Evolutionary conservation across 2,888 invertebrate genomes (phyloP), one percentile per base, ranked within the genome.

Genomic region (Drosophila colorata): DNA sequence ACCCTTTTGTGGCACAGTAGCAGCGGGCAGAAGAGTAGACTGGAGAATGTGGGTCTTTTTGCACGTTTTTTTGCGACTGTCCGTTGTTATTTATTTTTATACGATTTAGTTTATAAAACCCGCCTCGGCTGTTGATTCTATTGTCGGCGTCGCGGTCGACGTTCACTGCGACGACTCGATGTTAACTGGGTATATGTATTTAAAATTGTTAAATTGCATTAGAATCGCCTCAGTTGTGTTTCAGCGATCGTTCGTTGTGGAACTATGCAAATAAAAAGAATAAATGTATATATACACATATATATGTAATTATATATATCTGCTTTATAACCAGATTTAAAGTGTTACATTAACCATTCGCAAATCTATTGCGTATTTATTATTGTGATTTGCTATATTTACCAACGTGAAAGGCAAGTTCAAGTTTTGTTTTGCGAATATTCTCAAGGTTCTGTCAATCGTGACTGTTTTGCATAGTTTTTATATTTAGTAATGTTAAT

Each of bases 211-310:
- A 52, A 56, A 70, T 74, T 52, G 53, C 55, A 55, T 49, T 59
- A 38, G 61, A 65, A 51, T 58, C 53, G 63, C 1, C 52, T 87
- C 74, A 85, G 85, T 85, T 73, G 72, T 59, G 48, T 64, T 73
- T 82, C 41, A 73, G 72, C 89, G 66, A 87, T 85, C 86, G 80
- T 64, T 20, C 66, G 65, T 66, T 66, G 70, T 64, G 60, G 80
- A 69, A 64, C 67, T 38, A 53, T 18, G 31, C 23, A 46, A 16
- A 41, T 16, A 57, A n/a, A 33, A 11, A 13, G 4, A 13, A 33
- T 33, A 28, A 9, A 28, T 28, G 3, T 28, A 28, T 28, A 28
- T 28, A 9, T 28, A 53, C 13, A 31, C n/a, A n/a, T 0, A 49
- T 38, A 46, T n/a, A 16, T 8, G 37, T 9, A 40, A 20, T 20